phyloP scores from a whole-genome alignment of 2,888 invertebrate genomes.

The Rhodophaea formosa region DNA sequence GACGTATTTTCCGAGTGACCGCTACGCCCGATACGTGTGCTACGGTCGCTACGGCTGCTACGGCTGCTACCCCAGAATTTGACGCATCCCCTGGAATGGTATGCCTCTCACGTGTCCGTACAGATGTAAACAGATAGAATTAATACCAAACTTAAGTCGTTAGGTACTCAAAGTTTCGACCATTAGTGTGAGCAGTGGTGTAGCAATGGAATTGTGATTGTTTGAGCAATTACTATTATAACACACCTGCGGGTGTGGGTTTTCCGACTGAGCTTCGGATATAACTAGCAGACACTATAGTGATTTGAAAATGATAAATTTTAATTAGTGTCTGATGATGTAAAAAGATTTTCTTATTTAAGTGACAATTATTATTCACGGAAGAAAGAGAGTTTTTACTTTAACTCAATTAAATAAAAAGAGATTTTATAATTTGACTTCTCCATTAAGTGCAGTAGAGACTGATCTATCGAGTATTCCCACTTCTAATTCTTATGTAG shows the following conservation, averaged over 20 bases:
- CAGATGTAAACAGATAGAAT: conserved; percentile 10
- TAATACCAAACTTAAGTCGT: conserved; percentile 12
- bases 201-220: conserved; percentile 1
- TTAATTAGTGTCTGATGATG: no score
- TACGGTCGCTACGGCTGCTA: no score
- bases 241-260: background rate
- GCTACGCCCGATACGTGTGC: background rate
- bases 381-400: no score
- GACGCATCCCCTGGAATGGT: conserved; percentile 41
- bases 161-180: conserved; percentile 2
- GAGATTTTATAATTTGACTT: no score
- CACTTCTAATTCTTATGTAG: no score
- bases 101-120: conserved; percentile 18
- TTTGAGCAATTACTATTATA: background rate
- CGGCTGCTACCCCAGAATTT: conserved; percentile 39
- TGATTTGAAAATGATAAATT: no score
- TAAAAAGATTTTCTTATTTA: no score
- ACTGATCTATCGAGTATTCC: no score
- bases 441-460: no score
- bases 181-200: conserved; percentile 1
- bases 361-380: no score
- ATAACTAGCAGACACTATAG: background rate
- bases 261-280: background rate
- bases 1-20: conserved; percentile 53
- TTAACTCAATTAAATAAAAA: no score